Conservation (phyloP, 1,140 invertebrate genomes). For the Halictus rubicundus region DNA sequence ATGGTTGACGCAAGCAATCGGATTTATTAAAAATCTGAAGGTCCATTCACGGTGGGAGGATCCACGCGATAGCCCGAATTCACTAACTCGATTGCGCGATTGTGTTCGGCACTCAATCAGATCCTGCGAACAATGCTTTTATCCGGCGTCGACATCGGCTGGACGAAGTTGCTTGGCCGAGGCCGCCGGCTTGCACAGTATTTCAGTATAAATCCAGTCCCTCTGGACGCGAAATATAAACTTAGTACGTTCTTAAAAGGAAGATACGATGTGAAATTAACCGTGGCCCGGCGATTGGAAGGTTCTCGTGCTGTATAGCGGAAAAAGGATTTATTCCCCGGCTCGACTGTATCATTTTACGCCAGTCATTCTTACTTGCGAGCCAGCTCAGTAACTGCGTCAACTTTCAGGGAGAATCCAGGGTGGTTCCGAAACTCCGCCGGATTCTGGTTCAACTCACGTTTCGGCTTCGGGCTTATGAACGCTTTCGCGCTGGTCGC, state of each 20-base stretch:
- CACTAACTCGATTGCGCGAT: constrained; percentile 1
- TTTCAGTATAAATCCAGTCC: background rate
- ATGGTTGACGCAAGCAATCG: background rate
- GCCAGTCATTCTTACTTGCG: background rate
- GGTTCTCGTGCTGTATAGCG: background rate
- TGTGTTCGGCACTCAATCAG: background rate
- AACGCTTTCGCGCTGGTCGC: constrained; percentile 90
- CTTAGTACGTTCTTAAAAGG: background rate
- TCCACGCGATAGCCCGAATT: background rate
- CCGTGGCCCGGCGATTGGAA: background rate
- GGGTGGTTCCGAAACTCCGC: constrained; percentile 89
- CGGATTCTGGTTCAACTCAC: constrained; percentile 87
- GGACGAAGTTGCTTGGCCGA: background rate
- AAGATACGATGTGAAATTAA: background rate
- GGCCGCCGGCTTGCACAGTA: background rate
- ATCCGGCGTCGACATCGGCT: background rate
- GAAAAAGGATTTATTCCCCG: constrained; percentile 2
- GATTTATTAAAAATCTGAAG: background rate
- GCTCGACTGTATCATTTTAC: constrained; percentile 20
- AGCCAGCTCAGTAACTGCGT: constrained; percentile 39
- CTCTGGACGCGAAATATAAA: background rate
- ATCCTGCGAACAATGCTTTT: background rate
- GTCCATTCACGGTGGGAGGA: background rate
- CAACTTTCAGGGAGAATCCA: constrained; percentile 81
- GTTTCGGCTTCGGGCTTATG: constrained; percentile 96